These are phyloP conservation scores for Mormyrops boulengeri DNA, from an alignment of 2,797 vertebrate genomes.

Conservation along the genomic window DNA sequence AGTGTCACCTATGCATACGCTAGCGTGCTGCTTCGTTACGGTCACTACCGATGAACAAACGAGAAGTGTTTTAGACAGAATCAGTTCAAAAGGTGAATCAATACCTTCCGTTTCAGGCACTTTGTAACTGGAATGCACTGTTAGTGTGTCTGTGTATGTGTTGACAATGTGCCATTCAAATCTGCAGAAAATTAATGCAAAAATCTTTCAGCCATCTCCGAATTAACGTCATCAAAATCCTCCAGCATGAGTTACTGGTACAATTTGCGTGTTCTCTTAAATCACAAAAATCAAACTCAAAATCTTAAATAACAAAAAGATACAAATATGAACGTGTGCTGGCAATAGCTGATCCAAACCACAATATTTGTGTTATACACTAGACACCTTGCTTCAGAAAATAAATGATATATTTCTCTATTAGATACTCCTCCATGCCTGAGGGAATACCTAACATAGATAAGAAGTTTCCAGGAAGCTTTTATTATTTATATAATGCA, in stretches of 20 bases:
- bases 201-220: neutral
- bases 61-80: neutral
- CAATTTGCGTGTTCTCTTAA: neutral
- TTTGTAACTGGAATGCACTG: slow-evolving; percentile 4
- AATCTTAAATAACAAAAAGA: neutral
- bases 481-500: neutral
- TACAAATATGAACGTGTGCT: neutral
- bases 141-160: neutral
- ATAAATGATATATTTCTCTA: neutral
- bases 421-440: neutral
- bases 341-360: neutral
- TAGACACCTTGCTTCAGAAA: neutral
- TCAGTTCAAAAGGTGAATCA: slow-evolving; percentile 2
- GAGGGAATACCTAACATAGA: neutral
- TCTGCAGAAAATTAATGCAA: neutral
- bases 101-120: slow-evolving; percentile 17
- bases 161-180: neutral
- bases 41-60: neutral
- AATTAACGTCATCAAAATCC: neutral
- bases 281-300: neutral
- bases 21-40: neutral
- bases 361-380: neutral
- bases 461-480: neutral
- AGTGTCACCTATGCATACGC: slow-evolving; percentile 7
- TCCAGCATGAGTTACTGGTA: neutral